A percentile compares a stretch with the other conserved stretches of the same genome.
phyloP scores from a whole-genome alignment of 1,140 invertebrate species.

The Platyscapa corneri region DNA sequence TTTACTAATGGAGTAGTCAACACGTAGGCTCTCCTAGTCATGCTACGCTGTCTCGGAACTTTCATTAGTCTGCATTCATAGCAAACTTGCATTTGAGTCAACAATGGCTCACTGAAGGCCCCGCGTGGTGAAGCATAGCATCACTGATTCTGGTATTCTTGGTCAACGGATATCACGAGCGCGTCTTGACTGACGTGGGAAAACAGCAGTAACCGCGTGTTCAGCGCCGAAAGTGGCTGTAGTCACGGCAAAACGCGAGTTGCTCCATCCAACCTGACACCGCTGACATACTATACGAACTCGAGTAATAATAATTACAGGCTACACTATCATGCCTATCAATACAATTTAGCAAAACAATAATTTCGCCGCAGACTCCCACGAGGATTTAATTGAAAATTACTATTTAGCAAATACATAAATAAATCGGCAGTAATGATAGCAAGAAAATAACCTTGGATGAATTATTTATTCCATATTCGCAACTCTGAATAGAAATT shows the following conservation, averaged over 20 bases:
- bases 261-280: background rate
- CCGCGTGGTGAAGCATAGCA: background rate
- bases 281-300: no score
- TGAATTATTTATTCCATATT: no score
- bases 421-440: no score
- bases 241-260: background rate
- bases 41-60: background rate
- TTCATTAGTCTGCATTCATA: background rate
- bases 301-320: background rate
- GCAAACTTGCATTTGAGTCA: background rate
- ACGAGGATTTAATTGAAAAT: no score
- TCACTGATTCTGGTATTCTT: background rate
- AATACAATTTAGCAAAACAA: background rate
- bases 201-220: background rate
- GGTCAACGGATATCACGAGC: background rate
- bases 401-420: no score
- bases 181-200: background rate
- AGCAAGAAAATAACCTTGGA: no score
- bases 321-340: background rate
- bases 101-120: background rate
- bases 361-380: background rate
- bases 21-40: no score
- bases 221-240: background rate
- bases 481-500: no score
- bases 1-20: no score